A percentile compares a stretch with the other conserved stretches of the same genome.
Conservation (phyloP, 1,140 invertebrate species). For the Zaprionus africanus region DNA sequence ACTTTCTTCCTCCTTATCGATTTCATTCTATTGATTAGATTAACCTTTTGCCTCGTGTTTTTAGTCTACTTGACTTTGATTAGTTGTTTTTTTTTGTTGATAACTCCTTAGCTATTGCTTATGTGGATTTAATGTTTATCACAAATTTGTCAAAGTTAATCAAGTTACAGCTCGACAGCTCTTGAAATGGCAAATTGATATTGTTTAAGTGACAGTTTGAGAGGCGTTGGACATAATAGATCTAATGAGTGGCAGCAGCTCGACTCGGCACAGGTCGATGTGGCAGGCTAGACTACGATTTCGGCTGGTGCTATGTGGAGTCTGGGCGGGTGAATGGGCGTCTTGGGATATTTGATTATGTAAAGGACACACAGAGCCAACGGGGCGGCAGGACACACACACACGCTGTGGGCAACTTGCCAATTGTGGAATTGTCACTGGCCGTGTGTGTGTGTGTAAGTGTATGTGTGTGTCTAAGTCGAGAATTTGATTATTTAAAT, state of each 20-base stretch:
- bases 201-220: conserved; percentile 59
- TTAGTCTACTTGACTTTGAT: neutral
- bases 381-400: neutral
- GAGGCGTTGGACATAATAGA: conserved; percentile 26
- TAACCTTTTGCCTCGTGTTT: no score
- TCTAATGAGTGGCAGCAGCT: conserved; percentile 20
- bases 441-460: neutral
- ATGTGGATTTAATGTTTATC: neutral
- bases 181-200: conserved; percentile 27
- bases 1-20: no score
- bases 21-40: no score
- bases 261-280: conserved; percentile 32
- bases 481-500: conserved; percentile 79
- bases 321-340: neutral
- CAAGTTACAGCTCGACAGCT: conserved; percentile 1
- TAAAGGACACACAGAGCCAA: conserved; percentile 13
- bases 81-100: neutral
- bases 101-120: neutral
- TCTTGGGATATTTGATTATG: conserved; percentile 40
- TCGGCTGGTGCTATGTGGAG: neutral
- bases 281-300: conserved; percentile 49
- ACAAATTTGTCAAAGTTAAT: conserved; percentile 11
- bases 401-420: neutral
- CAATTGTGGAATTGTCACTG: conserved; percentile 5
- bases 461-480: conserved; percentile 24